A percentile compares a stretch with the other conserved stretches of the same genome.
Conservation (phyloP, 2,888 invertebrate species). For the Atethmia centrago region DNA sequence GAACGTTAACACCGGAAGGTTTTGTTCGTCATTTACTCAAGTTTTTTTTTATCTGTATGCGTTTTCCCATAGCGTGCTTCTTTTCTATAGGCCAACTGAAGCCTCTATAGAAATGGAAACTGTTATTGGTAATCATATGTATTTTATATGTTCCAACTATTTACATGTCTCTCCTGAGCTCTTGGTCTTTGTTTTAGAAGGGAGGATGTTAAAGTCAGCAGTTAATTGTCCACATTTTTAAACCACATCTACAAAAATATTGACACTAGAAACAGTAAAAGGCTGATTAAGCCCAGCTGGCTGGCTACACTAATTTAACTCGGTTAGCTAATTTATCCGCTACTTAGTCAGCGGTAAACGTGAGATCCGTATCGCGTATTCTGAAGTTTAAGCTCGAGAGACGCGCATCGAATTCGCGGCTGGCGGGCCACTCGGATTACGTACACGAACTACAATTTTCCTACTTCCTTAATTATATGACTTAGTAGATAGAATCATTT, state of each 20-base stretch:
- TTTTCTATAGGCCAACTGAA: background rate
- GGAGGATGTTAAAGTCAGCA: background rate
- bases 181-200: background rate
- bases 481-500: constrained; percentile 48
- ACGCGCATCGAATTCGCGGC: constrained; percentile 82
- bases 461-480: constrained; percentile 65
- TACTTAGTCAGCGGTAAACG: constrained; percentile 88
- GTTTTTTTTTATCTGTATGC: background rate
- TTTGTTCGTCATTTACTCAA: constrained; percentile 47
- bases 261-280: constrained; percentile 36
- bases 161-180: background rate
- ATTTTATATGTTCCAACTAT: background rate
- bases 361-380: constrained; percentile 87
- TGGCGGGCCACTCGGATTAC: constrained; percentile 78
- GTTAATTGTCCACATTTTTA: background rate
- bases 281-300: constrained; percentile 68
- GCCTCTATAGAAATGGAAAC: background rate
- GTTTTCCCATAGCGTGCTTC: background rate
- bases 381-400: constrained; percentile 81
- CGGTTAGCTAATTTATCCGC: constrained; percentile 87
- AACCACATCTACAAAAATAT: constrained; percentile 11
- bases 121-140: background rate
- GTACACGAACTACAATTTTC: constrained; percentile 68
- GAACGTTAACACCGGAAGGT: constrained; percentile 69
- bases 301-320: constrained; percentile 83